Conservation (phyloP, 1,140 invertebrate species). For the Rhagoletis zephyria region DNA sequence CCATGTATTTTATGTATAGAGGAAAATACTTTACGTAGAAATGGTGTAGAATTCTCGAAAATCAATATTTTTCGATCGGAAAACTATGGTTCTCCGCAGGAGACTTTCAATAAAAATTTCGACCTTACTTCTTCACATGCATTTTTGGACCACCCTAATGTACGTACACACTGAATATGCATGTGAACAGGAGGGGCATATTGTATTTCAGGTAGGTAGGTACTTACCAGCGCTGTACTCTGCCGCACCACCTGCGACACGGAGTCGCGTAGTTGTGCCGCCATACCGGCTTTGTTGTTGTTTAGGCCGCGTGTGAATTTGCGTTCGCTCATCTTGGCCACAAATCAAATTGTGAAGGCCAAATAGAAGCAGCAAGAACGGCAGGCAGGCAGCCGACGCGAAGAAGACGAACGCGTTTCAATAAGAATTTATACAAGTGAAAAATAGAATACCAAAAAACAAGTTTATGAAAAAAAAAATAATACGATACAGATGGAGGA, state of each 20-base stretch:
- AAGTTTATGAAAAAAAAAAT: background rate
- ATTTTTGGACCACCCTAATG: no score
- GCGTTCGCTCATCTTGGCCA: conserved; percentile 62
- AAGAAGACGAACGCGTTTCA: background rate
- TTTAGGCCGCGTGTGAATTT: conserved; percentile 76
- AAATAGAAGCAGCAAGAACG: background rate
- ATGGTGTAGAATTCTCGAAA: no score
- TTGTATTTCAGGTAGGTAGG: background rate
- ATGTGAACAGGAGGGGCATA: background rate
- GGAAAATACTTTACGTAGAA: no score
- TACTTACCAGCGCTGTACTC: conserved; percentile 82
- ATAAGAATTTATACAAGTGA: conserved; percentile 48
- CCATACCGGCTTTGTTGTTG: conserved; percentile 84
- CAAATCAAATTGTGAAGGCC: background rate
- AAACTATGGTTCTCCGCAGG: no score
- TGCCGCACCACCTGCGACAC: conserved; percentile 86
- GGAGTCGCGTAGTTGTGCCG: conserved; percentile 84
- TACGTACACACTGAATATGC: background rate
- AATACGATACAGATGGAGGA: background rate
- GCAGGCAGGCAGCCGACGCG: no score
- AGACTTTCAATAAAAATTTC: no score
- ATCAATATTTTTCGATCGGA: no score
- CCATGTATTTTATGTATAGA: no score
- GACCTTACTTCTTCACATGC: no score
- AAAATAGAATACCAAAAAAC: background rate